Base-by-base conservation (phyloP, 92 coral and sea anemone species). In the Zoanthus sansibaricus region DNA sequence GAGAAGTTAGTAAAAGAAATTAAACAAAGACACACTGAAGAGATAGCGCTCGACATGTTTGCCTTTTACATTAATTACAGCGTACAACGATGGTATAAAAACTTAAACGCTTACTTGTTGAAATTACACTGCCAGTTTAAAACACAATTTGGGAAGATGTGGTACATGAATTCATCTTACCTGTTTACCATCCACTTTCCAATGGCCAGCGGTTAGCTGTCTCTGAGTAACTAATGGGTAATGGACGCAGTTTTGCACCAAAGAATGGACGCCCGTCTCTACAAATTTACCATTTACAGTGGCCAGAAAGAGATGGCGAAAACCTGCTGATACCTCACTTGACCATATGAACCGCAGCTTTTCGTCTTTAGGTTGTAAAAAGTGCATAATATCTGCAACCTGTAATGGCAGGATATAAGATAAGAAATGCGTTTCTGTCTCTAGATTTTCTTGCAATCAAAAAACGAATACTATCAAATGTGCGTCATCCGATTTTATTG, bases 101-200 rank as follows among this genome's bases (percentile, higher is more conserved):
- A 1, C 42, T 33, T 33, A 1, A 33, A 33, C 42, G 42, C 3
- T 33, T 33, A 33, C 42, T 33, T 33, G 42, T 33, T 3, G 1
- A 33, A 33, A 33, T 33, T 33, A 33, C 1, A 33, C 42, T 33
- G 42, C 42, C 42, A 1, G 42, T n/a, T n/a, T n/a, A n/a, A n/a
- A n/a, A n/a, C n/a, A n/a, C n/a, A n/a, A n/a, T n/a, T 13, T 45
- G 12, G 49, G 11, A 44, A 78, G 16, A 30, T 9, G 37, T 15
- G n/a, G 55, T 54, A 15, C 4, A 33, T 6, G 42, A 0, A n/a
- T 58, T 92, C 91, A 46, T 11, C 67, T 76, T 17, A 93, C 99
- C 94, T 95, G 93, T 87, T 93, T 95, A 30, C 98, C 86, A 74
- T 95, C 94, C 15, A 97, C 99, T 86, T 93, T 96, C 99, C 99